These are phyloP conservation scores for Ichneumoninae sp. DNA, from an alignment of 2,888 invertebrate genomes.

Conservation along the genomic window DNA sequence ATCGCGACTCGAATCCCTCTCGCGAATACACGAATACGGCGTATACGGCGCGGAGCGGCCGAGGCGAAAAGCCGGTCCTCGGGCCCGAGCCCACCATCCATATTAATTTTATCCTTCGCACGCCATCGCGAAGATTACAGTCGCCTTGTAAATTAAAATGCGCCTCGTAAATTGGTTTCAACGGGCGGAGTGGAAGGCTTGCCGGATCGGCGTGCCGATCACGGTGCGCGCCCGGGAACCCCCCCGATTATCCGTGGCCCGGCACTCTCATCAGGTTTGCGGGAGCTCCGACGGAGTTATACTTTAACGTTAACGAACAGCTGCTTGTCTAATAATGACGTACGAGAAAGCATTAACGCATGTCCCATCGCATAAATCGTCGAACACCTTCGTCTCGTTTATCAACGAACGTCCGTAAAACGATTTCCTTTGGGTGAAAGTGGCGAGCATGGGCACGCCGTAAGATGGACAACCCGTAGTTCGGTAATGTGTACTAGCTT, in stretches of 20 bases:
- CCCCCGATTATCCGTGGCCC: constrained; percentile 2
- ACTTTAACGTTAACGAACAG: constrained; percentile 54
- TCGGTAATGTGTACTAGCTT: too few relatives aligned
- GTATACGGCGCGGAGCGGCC: neutral
- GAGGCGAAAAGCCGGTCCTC: neutral
- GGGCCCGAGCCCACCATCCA: constrained; percentile 1
- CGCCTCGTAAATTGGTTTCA: constrained; percentile 60
- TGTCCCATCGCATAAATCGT: constrained; percentile 40
- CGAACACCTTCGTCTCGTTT: constrained; percentile 23
- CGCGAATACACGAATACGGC: constrained; percentile 31
- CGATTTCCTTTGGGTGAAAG: too few relatives aligned
- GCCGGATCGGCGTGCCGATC: constrained; percentile 12
- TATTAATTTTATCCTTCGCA: constrained; percentile 62
- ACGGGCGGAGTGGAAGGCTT: constrained; percentile 15
- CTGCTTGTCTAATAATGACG: constrained; percentile 54
- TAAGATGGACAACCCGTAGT: too few relatives aligned
- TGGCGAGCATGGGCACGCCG: too few relatives aligned
- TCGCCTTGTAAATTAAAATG: constrained; percentile 63
- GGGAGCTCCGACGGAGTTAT: constrained; percentile 14
- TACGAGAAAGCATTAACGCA: constrained; percentile 25
- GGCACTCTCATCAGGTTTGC: neutral
- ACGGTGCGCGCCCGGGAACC: neutral
- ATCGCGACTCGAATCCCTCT: constrained; percentile 11
- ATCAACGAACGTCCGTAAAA: neutral
- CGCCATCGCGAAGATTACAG: constrained; percentile 59